Base-by-base conservation (phyloP, 1,140 invertebrate species). In the Lanistes nyassanus region DNA sequence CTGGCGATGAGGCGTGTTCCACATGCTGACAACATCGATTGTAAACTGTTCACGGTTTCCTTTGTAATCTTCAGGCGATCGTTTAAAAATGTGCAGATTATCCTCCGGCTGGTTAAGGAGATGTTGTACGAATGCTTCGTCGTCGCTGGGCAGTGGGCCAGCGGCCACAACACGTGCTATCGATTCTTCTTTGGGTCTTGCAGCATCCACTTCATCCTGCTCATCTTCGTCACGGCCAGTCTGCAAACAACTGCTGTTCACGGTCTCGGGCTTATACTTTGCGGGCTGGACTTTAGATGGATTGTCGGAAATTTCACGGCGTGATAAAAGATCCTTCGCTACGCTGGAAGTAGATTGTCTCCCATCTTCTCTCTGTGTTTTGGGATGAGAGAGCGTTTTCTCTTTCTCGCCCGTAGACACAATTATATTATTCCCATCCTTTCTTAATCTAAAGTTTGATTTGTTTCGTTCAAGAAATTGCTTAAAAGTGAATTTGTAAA, bases 11-110 rank as follows among this genome's bases (percentile, higher is more conserved):
- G 76, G 76, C 4, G 68, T 77, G 64, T 77, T 77, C 68, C 68
- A 77, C 31, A 77, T 21, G 31, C 69, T 73, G 7, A 56, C 68
- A 19, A 77, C 36, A 51, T 77, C 76, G 7, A 60, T 62, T 23
- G 37, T 73, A 34, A 77, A 77, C 36, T 58, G 37, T 4, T 23
- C 39, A 29, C 26, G 26, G 42, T 72, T 66, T 23, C 53, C 2
- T 9, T n/a, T 60, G 26, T 72, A 66, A 5, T 29, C 47, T 56
- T 60, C 37, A 11, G 26, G n/a, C 26, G 66, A 36, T 26, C 31
- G 75, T 9, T 39, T 69, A 29, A 62, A 70, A 19, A 76, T 47
- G 19, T 69, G 37, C 3, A 31, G 9, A 26, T 69, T 31, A 26
- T 51, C 42, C 16, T 68, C 47, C n/a, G 55, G 16, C 37, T 55